A percentile compares a stretch with the other conserved stretches of the same genome.
Evolutionary conservation across 2,113 vertebrate genomes (phyloP).

Genomic region (Macroglossus sobrinus): DNA sequence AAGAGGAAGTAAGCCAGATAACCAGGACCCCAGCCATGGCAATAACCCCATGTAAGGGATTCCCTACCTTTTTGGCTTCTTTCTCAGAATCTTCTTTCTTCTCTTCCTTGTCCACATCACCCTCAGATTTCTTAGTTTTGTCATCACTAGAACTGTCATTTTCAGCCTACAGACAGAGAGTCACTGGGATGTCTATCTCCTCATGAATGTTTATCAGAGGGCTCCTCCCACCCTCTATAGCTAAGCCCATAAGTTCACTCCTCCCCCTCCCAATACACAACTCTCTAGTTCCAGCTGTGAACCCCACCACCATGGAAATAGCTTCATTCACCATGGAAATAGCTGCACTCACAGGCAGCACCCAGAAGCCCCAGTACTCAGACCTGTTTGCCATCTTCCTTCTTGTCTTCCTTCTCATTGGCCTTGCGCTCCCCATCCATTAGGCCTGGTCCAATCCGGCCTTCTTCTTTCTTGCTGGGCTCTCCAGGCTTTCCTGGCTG

Average conservation of each 20-base stretch:
- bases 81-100: slow-evolving; percentile 83
- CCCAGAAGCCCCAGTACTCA: neutral
- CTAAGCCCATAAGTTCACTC: neutral
- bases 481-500: slow-evolving; percentile 77
- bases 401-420: slow-evolving; percentile 75
- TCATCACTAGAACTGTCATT: slow-evolving; percentile 77
- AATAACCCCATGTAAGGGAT: rapidly evolving
- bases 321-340: rapidly evolving
- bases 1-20: neutral
- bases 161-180: slow-evolving; percentile 69
- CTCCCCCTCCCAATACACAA: neutral
- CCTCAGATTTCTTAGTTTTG: slow-evolving; percentile 75
- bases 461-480: slow-evolving; percentile 77
- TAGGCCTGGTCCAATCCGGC: slow-evolving; percentile 26
- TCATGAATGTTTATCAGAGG: neutral
- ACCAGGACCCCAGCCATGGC: rapidly evolving
- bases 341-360: neutral
- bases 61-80: slow-evolving; percentile 86
- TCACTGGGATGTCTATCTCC: neutral
- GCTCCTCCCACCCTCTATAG: neutral
- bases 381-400: slow-evolving; percentile 79
- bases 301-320: neutral
- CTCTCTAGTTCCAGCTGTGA: neutral
- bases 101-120: slow-evolving; percentile 78
- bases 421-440: slow-evolving; percentile 73